A percentile compares a stretch with the other conserved stretches of the same genome.
phyloP scores from a whole-genome alignment of 2,113 vertebrate genomes.

The Tragelaphus strepsiceros region DNA sequence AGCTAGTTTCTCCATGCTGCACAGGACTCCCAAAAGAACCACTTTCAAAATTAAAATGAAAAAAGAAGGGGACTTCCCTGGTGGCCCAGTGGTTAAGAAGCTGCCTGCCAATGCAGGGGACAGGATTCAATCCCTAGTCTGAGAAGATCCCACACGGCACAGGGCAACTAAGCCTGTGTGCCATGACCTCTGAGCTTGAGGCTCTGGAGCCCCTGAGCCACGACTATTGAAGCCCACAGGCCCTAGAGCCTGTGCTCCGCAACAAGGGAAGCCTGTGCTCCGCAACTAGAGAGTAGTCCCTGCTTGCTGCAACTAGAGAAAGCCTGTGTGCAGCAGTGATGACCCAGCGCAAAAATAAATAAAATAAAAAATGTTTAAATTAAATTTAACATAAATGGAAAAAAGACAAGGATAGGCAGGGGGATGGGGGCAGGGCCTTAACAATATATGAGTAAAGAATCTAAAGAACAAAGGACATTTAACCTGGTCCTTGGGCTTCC shows the following conservation, averaged over 20 bases:
- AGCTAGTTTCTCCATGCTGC: not conserved
- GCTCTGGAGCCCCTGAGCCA: not conserved
- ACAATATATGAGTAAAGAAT: not conserved
- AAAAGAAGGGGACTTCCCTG: not conserved
- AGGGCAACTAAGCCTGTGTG: not conserved
- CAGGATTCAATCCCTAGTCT: not conserved
- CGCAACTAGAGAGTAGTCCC: accelerated
- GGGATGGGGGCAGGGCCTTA: not conserved
- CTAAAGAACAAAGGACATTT: not conserved
- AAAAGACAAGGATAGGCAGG: not conserved
- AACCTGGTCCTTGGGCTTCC: not conserved
- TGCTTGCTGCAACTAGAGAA: not conserved
- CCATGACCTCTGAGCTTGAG: not conserved
- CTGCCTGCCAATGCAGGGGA: not conserved
- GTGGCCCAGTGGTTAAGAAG: not conserved
- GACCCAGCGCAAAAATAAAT: not conserved
- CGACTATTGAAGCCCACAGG: not conserved
- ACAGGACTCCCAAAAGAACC: not conserved
- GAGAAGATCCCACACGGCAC: not conserved
- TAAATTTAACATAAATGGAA: not conserved
- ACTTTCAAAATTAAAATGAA: not conserved
- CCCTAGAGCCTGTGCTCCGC: not conserved
- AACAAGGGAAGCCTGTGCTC: too few relatives aligned
- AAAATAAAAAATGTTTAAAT: not conserved
- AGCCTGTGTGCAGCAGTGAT: not conserved